A percentile compares a stretch with the other conserved stretches of the same genome.
Evolutionary conservation across 1,140 invertebrate genomes (phyloP).

Genomic region (Dufourea novaeangliae): DNA sequence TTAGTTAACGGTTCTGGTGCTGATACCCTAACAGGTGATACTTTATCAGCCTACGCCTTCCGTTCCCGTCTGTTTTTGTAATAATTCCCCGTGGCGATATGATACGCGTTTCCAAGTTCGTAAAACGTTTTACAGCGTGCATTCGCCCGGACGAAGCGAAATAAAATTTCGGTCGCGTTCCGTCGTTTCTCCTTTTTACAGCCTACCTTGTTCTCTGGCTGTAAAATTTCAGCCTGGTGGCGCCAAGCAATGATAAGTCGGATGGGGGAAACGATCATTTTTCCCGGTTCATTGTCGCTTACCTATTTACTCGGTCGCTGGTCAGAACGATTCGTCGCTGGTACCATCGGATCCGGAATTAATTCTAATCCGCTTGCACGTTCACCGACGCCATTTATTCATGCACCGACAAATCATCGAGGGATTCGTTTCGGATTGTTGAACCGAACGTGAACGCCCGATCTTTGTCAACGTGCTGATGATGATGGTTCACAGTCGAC

Average conservation of each 20-base stretch:
- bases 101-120: background rate
- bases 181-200: conserved; percentile 45
- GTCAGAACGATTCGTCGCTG: background rate
- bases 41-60: too few relatives aligned
- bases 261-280: conserved; percentile 29
- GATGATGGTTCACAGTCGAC: too few relatives aligned
- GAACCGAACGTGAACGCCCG: too few relatives aligned
- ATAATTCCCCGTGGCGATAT: too few relatives aligned
- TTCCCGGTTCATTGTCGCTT: conserved; percentile 24
- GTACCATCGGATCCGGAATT: background rate
- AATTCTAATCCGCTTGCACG: background rate
- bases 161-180: conserved; percentile 54
- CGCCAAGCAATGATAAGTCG: conserved; percentile 34
- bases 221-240: conserved; percentile 55
- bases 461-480: too few relatives aligned
- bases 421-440: background rate
- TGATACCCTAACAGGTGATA: background rate
- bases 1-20: background rate
- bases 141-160: background rate
- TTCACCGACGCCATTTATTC: too few relatives aligned
- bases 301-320: conserved; percentile 2
- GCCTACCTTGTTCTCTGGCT: conserved; percentile 14
- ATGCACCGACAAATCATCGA: background rate
- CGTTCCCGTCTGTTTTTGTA: too few relatives aligned
- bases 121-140: conserved; percentile 23